phyloP scores from a whole-genome alignment of 2,797 vertebrate genomes.

The Melanotaenia parkinsoni region DNA sequence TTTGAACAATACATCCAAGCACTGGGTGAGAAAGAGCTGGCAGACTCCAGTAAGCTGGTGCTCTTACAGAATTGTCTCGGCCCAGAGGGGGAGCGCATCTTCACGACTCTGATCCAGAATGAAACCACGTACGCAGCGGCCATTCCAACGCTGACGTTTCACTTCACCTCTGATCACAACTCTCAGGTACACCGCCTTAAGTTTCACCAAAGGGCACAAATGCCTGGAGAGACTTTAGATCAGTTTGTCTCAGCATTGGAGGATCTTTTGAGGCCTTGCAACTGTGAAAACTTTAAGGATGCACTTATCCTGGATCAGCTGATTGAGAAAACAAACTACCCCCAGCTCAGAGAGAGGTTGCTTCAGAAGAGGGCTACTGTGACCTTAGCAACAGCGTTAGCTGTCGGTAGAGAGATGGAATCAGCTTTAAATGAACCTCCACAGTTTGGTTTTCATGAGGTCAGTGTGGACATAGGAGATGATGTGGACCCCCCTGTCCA shows the following conservation, averaged over 20 bases:
- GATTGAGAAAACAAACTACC: slow-evolving; percentile 62
- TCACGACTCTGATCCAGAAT: slow-evolving; percentile 35
- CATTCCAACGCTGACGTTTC: slow-evolving; percentile 45
- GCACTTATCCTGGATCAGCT: slow-evolving; percentile 67
- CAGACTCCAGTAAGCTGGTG: slow-evolving; percentile 60
- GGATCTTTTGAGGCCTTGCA: slow-evolving; percentile 57
- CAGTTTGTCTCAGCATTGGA: slow-evolving; percentile 64
- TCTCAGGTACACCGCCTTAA: slow-evolving; percentile 51
- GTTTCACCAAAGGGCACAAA: slow-evolving; percentile 71
- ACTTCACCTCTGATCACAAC: slow-evolving; percentile 52
- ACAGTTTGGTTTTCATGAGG: slow-evolving; percentile 53
- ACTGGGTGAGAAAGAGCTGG: slow-evolving; percentile 59
- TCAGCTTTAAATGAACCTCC: slow-evolving; percentile 29
- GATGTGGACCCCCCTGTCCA: slow-evolving; percentile 46
- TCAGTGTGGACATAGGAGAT: slow-evolving; percentile 65
- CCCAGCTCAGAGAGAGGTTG: slow-evolving; percentile 58
- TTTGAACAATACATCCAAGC: slow-evolving; percentile 69
- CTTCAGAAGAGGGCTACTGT: slow-evolving; percentile 46
- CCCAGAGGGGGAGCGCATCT: slow-evolving; percentile 68
- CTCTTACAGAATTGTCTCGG: slow-evolving; percentile 75
- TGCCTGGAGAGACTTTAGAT: slow-evolving; percentile 58
- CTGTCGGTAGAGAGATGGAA: slow-evolving; percentile 63
- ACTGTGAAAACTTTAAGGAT: slow-evolving; percentile 36
- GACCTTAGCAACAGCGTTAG: slow-evolving; percentile 56
- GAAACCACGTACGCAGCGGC: slow-evolving; percentile 49